phyloP scores from a whole-genome alignment of 1,140 invertebrate species.

The Drosophila equinoxialis region DNA sequence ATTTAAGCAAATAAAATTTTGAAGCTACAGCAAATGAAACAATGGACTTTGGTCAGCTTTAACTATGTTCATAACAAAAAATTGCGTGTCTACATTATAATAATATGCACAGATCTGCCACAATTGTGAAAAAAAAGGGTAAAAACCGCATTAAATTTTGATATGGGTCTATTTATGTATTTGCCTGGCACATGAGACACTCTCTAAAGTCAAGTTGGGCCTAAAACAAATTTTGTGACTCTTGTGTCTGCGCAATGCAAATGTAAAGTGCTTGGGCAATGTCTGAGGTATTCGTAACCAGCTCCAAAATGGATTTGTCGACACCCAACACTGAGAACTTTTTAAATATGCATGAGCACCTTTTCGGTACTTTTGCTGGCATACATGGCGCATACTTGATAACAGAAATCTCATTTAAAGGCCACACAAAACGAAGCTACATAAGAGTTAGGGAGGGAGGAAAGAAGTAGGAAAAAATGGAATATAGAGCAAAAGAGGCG shows the following conservation, averaged over 20 bases:
- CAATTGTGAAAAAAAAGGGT: constrained; percentile 15
- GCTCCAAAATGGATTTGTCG: constrained; percentile 66
- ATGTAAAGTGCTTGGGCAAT: constrained; percentile 41
- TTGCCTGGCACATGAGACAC: constrained; percentile 57
- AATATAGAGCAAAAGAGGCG: background rate
- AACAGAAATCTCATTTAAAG: constrained; percentile 66
- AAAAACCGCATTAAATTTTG: constrained; percentile 68
- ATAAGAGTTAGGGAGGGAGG: background rate
- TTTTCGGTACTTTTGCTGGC: constrained; percentile 40
- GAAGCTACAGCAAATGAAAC: background rate
- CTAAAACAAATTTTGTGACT: constrained; percentile 43
- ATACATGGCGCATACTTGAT: constrained; percentile 66
- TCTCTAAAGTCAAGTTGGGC: constrained; percentile 24
- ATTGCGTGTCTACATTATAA: constrained; percentile 26
- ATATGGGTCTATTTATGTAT: constrained; percentile 65
- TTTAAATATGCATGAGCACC: constrained; percentile 78
- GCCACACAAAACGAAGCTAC: constrained; percentile 44
- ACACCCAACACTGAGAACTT: constrained; percentile 44
- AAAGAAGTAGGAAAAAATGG: background rate
- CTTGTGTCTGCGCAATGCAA: constrained; percentile 43
- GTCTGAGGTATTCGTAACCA: constrained; percentile 35
- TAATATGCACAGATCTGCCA: constrained; percentile 40
- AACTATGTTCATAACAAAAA: background rate
- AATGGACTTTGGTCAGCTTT: constrained; percentile 1
- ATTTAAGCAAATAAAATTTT: background rate